phyloP scores from a whole-genome alignment of 1,140 invertebrate species.

The Lethrus apterus region DNA sequence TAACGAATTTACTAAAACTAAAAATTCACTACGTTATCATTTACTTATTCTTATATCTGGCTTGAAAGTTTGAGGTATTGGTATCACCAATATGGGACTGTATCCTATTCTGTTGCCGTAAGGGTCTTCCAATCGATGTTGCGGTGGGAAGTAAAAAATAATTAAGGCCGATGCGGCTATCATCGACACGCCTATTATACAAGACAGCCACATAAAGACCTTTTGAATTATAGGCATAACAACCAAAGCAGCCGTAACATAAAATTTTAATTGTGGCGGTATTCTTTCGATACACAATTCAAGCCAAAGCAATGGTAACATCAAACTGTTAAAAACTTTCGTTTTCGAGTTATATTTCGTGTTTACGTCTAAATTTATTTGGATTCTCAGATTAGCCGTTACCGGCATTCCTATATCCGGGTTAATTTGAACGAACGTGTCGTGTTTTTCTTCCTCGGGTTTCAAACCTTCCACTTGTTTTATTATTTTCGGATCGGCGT shows the following conservation, averaged over 20 bases:
- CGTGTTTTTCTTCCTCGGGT: constrained; percentile 51
- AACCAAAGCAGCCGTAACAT: constrained; percentile 35
- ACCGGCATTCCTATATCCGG: constrained; percentile 50
- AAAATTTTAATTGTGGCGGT: constrained; percentile 28
- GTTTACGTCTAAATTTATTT: constrained; percentile 59
- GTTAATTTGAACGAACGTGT: constrained; percentile 41
- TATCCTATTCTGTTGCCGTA: constrained; percentile 15
- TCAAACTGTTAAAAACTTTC: constrained; percentile 50
- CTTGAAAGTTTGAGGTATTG: constrained; percentile 13
- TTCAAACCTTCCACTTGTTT: constrained; percentile 59
- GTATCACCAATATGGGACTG: constrained; percentile 20
- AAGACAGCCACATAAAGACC: constrained; percentile 36
- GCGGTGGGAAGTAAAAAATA: constrained; percentile 11
- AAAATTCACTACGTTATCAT: constrained; percentile 2
- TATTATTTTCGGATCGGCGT: constrained; percentile 55
- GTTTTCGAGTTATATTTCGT: constrained; percentile 48
- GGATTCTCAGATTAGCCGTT: constrained; percentile 50
- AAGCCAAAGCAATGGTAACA: constrained; percentile 58
- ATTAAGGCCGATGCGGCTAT: constrained; percentile 37
- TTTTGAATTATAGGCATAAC: constrained; percentile 37
- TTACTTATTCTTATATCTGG: constrained; percentile 20
- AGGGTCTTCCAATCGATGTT: constrained; percentile 15
- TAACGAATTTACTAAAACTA: constrained; percentile 1
- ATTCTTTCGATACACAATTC: constrained; percentile 47
- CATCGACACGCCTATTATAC: constrained; percentile 37